A percentile compares a stretch with the other conserved stretches of the same genome.
Conservation (phyloP, 2,113 vertebrate genomes). For the Paramisgurnus dabryanus region DNA sequence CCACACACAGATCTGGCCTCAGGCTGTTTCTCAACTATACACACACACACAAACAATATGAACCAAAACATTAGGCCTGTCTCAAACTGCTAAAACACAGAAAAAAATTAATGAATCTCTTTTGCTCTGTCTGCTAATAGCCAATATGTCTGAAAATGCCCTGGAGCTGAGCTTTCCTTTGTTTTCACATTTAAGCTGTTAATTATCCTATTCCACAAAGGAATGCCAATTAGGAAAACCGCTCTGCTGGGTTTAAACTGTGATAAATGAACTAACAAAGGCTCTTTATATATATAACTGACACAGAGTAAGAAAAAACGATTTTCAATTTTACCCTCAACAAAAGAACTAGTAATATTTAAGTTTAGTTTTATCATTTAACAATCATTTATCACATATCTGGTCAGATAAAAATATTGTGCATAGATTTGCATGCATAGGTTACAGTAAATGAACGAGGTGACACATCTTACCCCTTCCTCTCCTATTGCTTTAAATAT, state of each 20-base stretch:
- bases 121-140: constrained; percentile 28
- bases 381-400: no score
- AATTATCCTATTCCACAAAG: constrained; percentile 59
- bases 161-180: constrained; percentile 34
- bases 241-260: constrained; percentile 24
- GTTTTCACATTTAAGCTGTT: constrained; percentile 47
- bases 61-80: constrained; percentile 4
- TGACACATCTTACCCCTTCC: constrained; percentile 6
- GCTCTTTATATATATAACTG: constrained; percentile 9
- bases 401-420: no score
- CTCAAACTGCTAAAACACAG: background rate
- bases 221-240: constrained; percentile 46
- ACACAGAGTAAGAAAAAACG: constrained; percentile 3
- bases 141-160: constrained; percentile 30
- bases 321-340: background rate
- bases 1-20: constrained; percentile 89
- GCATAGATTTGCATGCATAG: no score
- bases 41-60: constrained; percentile 21
- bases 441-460: background rate
- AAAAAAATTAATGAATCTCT: constrained; percentile 30
- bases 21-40: constrained; percentile 90
- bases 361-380: no score
- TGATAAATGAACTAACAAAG: constrained; percentile 26
- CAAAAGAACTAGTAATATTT: background rate
- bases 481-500: background rate